Percentiles rank a stretch among this genome's conserved stretches.
Conservation (phyloP, 2,113 vertebrate genomes). For the Brevimyrus niger region DNA sequence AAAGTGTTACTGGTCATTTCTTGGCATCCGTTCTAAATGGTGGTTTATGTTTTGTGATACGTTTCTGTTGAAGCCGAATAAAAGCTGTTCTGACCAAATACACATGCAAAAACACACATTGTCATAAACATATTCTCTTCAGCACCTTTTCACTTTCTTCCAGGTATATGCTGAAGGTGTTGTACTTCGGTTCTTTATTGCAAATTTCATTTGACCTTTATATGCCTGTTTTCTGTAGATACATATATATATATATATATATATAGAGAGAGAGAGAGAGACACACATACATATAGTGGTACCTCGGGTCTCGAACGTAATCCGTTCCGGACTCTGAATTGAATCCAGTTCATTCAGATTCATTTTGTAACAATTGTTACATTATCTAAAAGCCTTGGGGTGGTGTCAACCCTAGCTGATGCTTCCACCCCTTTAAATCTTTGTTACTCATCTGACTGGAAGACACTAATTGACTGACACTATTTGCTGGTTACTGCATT, state of each 20-base stretch:
- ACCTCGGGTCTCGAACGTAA: no score
- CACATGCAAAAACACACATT: background rate
- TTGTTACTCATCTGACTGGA: background rate
- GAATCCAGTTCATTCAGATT: background rate
- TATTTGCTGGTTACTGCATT: background rate
- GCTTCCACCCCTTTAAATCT: background rate
- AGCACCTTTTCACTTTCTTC: background rate
- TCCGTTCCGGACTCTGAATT: no score
- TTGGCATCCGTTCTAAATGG: background rate
- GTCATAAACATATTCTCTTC: background rate
- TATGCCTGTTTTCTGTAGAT: no score
- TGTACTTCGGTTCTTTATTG: background rate
- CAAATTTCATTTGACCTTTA: background rate
- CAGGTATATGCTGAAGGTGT: background rate
- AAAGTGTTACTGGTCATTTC: background rate
- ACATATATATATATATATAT: no score
- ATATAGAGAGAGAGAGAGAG: no score
- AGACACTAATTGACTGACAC: background rate
- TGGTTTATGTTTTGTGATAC: background rate
- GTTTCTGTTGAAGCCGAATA: background rate
- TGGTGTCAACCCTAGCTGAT: background rate
- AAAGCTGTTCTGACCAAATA: background rate
- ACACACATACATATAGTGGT: no score
- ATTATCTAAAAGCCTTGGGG: background rate
- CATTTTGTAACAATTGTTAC: background rate